phyloP scores from a whole-genome alignment of 2,797 vertebrate species.

The Sparus aurata region DNA sequence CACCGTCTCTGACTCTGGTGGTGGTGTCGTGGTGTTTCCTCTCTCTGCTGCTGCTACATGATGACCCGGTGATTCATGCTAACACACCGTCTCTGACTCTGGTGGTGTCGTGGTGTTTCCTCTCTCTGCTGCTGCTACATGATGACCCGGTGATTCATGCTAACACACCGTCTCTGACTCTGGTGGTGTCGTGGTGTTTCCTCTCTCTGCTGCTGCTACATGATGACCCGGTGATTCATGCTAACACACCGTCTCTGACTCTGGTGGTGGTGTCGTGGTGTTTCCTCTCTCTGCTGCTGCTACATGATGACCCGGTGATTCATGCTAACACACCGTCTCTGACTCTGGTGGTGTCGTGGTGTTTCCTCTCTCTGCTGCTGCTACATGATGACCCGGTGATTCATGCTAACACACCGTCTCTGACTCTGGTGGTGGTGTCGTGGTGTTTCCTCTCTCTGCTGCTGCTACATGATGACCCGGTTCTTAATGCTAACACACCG shows the following conservation, averaged over 20 bases:
- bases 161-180: neutral
- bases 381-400: neutral
- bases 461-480: neutral
- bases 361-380: neutral
- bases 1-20: neutral
- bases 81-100: neutral
- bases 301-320: neutral
- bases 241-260: neutral
- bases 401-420: neutral
- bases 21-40: neutral
- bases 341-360: neutral
- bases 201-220: neutral
- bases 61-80: neutral
- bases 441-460: neutral
- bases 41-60: neutral
- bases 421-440: neutral
- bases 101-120: neutral
- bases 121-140: neutral
- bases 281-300: neutral
- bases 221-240: neutral
- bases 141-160: neutral
- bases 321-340: neutral
- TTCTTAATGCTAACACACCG: neutral
- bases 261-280: neutral
- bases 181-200: neutral